These are phyloP conservation scores for Folsomia candida DNA, from an alignment of 2,888 invertebrate genomes.

Conservation along the genomic window DNA sequence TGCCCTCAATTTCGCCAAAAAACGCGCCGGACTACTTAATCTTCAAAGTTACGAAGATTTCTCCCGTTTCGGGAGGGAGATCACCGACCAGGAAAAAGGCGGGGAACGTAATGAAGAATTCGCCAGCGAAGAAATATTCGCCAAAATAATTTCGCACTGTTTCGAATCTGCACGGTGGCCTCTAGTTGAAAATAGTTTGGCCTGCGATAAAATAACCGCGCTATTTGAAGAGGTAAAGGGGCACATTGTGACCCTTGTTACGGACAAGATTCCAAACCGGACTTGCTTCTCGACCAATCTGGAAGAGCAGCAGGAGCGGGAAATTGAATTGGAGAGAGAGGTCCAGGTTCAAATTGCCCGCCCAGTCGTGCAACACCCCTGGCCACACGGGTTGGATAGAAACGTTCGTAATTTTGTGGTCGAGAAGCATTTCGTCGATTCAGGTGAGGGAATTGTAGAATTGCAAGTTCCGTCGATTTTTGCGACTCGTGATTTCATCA, in stretches of 20 bases:
- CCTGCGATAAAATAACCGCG: slow-evolving; percentile 20
- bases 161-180: no score
- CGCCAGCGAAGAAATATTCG: no score
- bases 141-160: no score
- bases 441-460: background rate
- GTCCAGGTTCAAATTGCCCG: background rate
- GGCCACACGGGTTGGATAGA: background rate
- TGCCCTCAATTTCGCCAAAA: slow-evolving; percentile 17
- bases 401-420: background rate
- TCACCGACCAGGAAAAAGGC: no score
- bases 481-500: background rate
- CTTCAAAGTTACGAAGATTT: background rate
- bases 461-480: background rate
- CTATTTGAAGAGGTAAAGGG: slow-evolving; percentile 23
- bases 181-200: no score
- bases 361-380: background rate
- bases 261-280: background rate
- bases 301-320: background rate
- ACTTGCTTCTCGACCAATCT: background rate
- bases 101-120: no score
- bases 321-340: slow-evolving; percentile 6
- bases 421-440: background rate
- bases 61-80: no score
- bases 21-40: slow-evolving; percentile 11
- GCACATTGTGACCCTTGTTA: background rate